Base-by-base conservation (phyloP, 2,888 invertebrate genomes). In the Yponomeuta sedellus region DNA sequence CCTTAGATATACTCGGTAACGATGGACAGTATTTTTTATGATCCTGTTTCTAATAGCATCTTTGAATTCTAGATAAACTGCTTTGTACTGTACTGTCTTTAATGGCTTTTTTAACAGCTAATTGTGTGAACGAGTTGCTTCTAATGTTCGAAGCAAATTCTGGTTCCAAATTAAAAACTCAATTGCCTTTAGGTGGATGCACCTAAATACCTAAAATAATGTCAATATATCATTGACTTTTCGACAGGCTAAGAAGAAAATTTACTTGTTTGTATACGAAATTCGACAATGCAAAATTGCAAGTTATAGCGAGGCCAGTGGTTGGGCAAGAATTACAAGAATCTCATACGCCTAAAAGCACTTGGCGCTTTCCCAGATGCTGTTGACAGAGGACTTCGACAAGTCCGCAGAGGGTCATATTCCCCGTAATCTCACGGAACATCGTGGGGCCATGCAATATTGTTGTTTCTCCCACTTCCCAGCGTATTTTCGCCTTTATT, bases 21-120 rank as follows among this genome's bases (percentile, higher is more conserved):
- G 59, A 22, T 11, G 59, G 22, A 59, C 20, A 59, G 59, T 59
- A 20, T 16, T 16, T 59, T 20, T 22, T 19, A 58, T 59, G 25
- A 25, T 59, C 10, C 25, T 4, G 10, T 12, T 12, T 12, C 59
- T 59, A 59, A 20, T 59, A 22, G 25, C 59, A 20, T 22, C 3
- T n/a, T 20, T 25, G 12, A 59, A 59, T 59, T 59, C 59, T 25
- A 22, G n/a, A 59, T 59, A 58, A 20, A 59, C 11, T 59, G 25
- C 12, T 59, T 0, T 22, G 20, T 20, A 25, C 59, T 52, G 44
- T 52, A 52, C 44, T 52, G 44, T 52, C 16, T 3, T 12, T 52
- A 52, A 52, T 52, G 44, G 44, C 44, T 52, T 52, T 8, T 52
- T 52, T 52, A 16, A 52, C 44, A 52, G 44, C 44, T 52, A 52